phyloP scores from a whole-genome alignment of 2,888 invertebrate genomes.

The Aproaerema taeniolella region DNA sequence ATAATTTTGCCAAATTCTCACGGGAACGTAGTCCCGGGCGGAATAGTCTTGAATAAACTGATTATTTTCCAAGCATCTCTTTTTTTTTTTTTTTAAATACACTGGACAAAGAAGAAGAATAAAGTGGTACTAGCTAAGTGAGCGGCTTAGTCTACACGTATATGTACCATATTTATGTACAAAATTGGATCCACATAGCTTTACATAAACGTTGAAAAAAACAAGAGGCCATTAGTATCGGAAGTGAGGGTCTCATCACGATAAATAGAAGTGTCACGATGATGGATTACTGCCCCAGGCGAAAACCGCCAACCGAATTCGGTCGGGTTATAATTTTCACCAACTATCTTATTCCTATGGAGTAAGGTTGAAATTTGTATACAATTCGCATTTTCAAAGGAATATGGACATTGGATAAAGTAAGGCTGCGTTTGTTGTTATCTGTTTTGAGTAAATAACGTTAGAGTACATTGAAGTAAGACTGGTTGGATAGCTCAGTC shows the following conservation, averaged over 20 bases:
- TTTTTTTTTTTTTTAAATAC: too few species aligned
- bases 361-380: conserved; percentile 33
- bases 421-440: conserved; percentile 49
- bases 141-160: too few species aligned
- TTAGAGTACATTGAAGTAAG: too few species aligned
- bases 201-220: conserved; percentile 39
- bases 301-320: conserved; percentile 34
- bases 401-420: conserved; percentile 31
- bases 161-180: too few species aligned
- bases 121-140: too few species aligned
- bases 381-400: conserved; percentile 18
- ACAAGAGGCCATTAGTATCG: conserved; percentile 59
- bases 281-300: conserved; percentile 63
- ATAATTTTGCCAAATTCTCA: too few species aligned
- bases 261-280: conserved; percentile 73
- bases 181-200: too few species aligned
- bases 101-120: too few species aligned
- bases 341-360: neutral
- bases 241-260: conserved; percentile 67
- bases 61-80: too few species aligned
- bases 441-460: conserved; percentile 50
- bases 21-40: too few species aligned
- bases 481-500: too few species aligned
- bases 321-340: conserved; percentile 22
- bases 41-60: too few species aligned